Conservation (phyloP, 1,140 invertebrate species). For the Popillia japonica region DNA sequence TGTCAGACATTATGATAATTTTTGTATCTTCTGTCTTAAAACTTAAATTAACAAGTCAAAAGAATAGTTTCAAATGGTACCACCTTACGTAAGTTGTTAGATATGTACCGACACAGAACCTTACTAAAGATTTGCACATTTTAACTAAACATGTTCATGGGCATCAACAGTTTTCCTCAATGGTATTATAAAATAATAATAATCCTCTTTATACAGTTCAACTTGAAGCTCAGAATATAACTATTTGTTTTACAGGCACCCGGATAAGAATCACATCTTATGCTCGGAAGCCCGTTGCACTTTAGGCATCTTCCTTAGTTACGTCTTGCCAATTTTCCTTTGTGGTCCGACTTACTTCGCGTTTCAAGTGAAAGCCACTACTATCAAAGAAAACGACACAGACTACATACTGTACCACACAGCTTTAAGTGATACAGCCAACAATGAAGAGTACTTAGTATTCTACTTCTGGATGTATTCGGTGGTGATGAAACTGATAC, state of each 20-base stretch:
- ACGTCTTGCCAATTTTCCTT: slow-evolving; percentile 76
- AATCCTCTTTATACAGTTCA: too few relatives aligned
- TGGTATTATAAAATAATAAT: too few relatives aligned
- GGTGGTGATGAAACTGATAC: slow-evolving; percentile 85
- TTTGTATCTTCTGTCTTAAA: too few relatives aligned
- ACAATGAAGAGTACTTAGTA: slow-evolving; percentile 68
- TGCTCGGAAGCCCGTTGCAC: slow-evolving; percentile 77
- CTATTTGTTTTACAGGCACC: slow-evolving; percentile 65
- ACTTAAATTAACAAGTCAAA: too few relatives aligned
- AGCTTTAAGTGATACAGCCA: slow-evolving; percentile 60
- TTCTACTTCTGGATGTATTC: slow-evolving; percentile 90
- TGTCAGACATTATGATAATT: too few relatives aligned
- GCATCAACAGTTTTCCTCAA: too few relatives aligned
- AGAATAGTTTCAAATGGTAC: too few relatives aligned
- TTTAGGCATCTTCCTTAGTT: slow-evolving; percentile 76
- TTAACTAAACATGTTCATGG: too few relatives aligned
- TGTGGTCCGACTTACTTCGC: slow-evolving; percentile 82
- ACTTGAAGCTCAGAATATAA: too few relatives aligned
- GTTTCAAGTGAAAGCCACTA: slow-evolving; percentile 66
- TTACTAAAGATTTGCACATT: too few relatives aligned
- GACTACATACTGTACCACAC: slow-evolving; percentile 68
- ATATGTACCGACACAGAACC: too few relatives aligned
- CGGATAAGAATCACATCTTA: slow-evolving; percentile 66
- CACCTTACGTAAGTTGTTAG: too few relatives aligned
- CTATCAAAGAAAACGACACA: slow-evolving; percentile 58